These are phyloP conservation scores for Emys orbicularis DNA, from an alignment of 2,797 vertebrate genomes.

Conservation along the genomic window DNA sequence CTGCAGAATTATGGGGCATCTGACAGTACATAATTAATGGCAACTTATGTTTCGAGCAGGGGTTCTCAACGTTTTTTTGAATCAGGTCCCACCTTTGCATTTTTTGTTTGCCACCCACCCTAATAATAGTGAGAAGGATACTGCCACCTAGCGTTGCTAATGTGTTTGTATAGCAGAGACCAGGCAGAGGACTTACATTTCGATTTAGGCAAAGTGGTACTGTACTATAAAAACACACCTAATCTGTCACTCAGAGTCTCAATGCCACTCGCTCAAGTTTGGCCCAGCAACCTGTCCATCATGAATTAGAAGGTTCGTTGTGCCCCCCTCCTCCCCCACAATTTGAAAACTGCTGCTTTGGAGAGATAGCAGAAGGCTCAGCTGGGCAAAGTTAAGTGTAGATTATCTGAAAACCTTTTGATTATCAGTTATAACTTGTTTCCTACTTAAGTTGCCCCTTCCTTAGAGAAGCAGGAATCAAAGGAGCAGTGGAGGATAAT, in stretches of 20 bases:
- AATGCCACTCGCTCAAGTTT: neutral
- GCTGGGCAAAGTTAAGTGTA: neutral
- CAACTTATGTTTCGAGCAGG: neutral
- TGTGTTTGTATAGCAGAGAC: neutral
- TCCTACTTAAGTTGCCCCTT: neutral
- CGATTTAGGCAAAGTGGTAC: neutral
- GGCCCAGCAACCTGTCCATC: neutral
- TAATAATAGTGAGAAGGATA: neutral
- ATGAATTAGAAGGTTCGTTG: neutral
- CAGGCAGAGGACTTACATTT: neutral
- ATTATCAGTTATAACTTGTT: neutral
- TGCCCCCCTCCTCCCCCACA: accelerated
- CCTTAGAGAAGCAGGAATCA: neutral
- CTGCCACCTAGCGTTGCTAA: neutral
- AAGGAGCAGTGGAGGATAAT: neutral
- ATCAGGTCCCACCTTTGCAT: neutral
- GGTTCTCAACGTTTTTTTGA: neutral
- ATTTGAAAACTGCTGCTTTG: neutral
- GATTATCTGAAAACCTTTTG: too few species aligned
- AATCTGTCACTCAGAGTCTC: neutral
- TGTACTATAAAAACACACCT: neutral
- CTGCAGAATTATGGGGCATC: neutral
- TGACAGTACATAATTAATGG: accelerated
- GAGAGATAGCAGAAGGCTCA: neutral
- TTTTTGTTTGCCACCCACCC: neutral